phyloP scores from a whole-genome alignment of 2,113 vertebrate species.

The Oophaga pumilio region DNA sequence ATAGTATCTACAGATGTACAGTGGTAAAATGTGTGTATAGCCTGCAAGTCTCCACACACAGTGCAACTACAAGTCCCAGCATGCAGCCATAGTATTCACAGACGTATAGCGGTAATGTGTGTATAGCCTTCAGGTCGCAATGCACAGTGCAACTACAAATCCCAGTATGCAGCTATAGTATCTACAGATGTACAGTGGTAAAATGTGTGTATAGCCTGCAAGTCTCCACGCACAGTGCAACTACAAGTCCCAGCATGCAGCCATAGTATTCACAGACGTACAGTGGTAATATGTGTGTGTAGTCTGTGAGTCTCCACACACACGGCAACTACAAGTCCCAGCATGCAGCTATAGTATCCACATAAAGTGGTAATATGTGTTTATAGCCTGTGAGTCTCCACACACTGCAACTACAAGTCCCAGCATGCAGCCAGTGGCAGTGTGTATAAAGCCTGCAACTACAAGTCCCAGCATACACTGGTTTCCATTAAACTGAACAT shows the following conservation, averaged over 20 bases:
- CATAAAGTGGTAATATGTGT: too few relatives aligned
- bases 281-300: too few relatives aligned
- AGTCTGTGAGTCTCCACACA: not conserved
- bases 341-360: too few relatives aligned
- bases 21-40: not conserved
- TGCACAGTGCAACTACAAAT: not conserved
- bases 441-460: too few relatives aligned
- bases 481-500: too few relatives aligned
- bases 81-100: too few relatives aligned
- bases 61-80: not conserved
- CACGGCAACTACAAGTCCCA: not conserved
- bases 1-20: too few relatives aligned
- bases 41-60: not conserved
- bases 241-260: not conserved
- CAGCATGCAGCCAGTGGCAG: too few relatives aligned
- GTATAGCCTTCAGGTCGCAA: not conserved
- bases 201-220: not conserved
- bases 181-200: too few relatives aligned
- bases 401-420: not conserved
- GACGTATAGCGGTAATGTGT: too few relatives aligned
- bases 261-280: too few relatives aligned
- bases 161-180: too few relatives aligned
- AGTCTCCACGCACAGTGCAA: not conserved
- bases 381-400: not conserved
- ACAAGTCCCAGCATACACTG: not conserved